Conservation (phyloP, 2,113 vertebrate genomes). For the Microcebus griseorufus region DNA sequence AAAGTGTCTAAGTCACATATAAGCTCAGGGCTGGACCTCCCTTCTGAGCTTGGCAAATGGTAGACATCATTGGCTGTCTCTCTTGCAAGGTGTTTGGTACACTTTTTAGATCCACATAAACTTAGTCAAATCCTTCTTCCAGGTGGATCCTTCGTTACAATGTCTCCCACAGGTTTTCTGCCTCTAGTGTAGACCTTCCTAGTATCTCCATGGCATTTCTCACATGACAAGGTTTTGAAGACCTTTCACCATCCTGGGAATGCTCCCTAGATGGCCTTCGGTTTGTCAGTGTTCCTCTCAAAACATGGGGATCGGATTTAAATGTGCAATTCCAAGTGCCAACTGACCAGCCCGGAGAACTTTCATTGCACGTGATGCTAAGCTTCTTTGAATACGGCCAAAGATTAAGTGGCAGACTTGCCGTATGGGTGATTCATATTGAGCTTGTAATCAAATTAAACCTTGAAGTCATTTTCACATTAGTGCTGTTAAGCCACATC, state of each 20-base stretch:
- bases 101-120: neutral
- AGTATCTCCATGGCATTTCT: slow-evolving; percentile 20
- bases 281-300: neutral
- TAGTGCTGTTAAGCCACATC: neutral
- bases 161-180: neutral
- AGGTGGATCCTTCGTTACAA: neutral
- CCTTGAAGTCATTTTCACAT: neutral
- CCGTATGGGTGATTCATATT: neutral
- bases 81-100: neutral
- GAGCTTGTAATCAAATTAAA: neutral
- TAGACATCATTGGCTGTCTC: neutral
- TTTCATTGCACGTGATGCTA: neutral
- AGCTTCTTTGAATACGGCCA: neutral
- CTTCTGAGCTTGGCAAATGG: neutral
- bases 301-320: neutral
- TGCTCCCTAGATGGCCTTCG: neutral
- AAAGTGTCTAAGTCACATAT: neutral
- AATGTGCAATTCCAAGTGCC: neutral
- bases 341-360: neutral
- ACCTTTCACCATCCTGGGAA: neutral
- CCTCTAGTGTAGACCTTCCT: neutral
- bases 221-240: neutral
- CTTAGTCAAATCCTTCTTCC: slow-evolving; percentile 14
- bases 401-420: neutral
- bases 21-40: neutral